Conservation (phyloP, 2,113 vertebrate genomes). For the Elaphurus davidianus region DNA sequence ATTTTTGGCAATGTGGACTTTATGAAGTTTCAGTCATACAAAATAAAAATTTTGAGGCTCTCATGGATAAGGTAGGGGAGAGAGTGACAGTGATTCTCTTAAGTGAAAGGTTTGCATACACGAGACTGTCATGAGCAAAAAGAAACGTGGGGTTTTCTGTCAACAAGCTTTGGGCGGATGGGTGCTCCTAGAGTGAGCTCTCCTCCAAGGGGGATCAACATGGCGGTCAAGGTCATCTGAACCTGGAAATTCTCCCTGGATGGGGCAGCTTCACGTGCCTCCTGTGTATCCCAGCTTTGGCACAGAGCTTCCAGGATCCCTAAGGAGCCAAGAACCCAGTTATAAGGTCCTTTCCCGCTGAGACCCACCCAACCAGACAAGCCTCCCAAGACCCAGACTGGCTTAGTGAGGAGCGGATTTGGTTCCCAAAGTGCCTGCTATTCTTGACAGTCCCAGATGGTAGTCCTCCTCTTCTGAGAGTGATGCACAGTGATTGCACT, state of each 20-base stretch:
- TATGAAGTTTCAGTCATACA: slow-evolving; percentile 15
- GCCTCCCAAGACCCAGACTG: not conserved
- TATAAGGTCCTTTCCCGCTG: not conserved
- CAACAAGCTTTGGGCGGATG: not conserved
- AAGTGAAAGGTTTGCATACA: not conserved
- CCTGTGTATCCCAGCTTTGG: not conserved
- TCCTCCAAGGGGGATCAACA: not conserved
- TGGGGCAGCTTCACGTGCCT: not conserved
- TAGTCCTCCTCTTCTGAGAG: not conserved
- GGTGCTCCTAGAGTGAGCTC: not conserved
- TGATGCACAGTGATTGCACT: not conserved
- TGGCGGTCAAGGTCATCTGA: not conserved
- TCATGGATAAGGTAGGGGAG: not conserved
- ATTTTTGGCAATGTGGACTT: not conserved
- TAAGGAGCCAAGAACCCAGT: not conserved
- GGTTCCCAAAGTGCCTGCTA: not conserved
- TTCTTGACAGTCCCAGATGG: not conserved
- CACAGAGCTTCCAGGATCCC: not conserved
- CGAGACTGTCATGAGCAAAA: not conserved
- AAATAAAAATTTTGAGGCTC: not conserved
- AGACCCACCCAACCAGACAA: not conserved
- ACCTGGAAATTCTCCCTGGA: not conserved
- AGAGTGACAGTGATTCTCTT: not conserved
- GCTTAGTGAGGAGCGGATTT: not conserved
- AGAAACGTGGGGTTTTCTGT: not conserved